Conservation (phyloP, 92 coral and sea anemone species). For the Metridium senile region DNA sequence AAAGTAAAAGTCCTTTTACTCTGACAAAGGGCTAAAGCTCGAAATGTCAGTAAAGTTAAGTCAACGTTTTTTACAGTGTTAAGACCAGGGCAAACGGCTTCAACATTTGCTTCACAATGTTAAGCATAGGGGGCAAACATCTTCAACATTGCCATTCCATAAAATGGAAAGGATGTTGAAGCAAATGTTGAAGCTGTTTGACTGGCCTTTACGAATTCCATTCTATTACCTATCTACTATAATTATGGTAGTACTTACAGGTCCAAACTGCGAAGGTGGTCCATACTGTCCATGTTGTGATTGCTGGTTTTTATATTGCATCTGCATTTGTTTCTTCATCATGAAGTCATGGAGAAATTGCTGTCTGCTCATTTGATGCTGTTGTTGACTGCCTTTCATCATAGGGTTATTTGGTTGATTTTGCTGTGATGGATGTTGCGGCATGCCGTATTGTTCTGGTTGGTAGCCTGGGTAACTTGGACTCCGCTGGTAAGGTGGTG, state of each 20-base stretch:
- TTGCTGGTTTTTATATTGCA: constrained; percentile 52
- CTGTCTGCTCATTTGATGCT: constrained; percentile 64
- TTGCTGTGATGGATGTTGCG: constrained; percentile 46
- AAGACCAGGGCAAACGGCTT: too few relatives aligned
- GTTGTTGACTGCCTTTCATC: constrained; percentile 50
- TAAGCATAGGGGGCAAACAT: too few relatives aligned
- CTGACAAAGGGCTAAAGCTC: too few relatives aligned
- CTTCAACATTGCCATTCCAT: too few relatives aligned
- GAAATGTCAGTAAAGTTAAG: too few relatives aligned
- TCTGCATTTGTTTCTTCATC: constrained; percentile 62
- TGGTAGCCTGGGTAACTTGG: constrained; percentile 76
- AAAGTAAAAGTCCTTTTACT: too few relatives aligned
- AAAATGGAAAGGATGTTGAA: too few relatives aligned
- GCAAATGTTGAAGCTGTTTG: too few relatives aligned
- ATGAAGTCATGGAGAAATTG: constrained; percentile 75
- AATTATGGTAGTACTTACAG: constrained; percentile 22
- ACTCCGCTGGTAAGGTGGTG: constrained; percentile 93
- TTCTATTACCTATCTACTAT: too few relatives aligned
- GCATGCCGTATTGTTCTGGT: constrained; percentile 48
- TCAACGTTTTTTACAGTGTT: too few relatives aligned
- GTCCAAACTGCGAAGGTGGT: constrained; percentile 35
- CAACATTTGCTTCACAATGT: too few relatives aligned
- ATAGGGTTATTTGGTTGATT: constrained; percentile 48
- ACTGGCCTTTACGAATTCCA: too few relatives aligned
- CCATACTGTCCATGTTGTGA: constrained; percentile 3